Evolutionary conservation across 2,797 vertebrate genomes (phyloP).

Genomic region (Menidia menidia): DNA sequence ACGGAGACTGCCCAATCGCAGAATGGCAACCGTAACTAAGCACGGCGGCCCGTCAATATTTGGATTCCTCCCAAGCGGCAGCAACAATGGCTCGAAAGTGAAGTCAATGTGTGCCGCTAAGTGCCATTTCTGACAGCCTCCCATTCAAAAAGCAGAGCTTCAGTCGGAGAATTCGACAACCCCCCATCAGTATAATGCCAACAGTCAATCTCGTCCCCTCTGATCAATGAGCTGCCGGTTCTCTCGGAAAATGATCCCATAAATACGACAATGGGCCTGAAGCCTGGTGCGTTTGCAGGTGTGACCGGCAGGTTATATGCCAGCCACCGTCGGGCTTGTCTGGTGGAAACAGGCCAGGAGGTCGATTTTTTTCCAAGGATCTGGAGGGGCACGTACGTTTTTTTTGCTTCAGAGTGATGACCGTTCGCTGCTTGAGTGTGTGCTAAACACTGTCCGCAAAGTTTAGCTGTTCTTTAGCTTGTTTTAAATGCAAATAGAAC

Average conservation of each 20-base stretch:
- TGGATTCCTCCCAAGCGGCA: no score
- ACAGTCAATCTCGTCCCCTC: not conserved
- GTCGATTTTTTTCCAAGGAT: conserved; percentile 1
- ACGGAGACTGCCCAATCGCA: not conserved
- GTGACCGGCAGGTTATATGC: not conserved
- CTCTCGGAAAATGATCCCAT: not conserved
- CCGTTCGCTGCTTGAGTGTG: not conserved
- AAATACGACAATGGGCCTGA: not conserved
- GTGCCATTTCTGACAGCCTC: not conserved
- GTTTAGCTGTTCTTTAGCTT: not conserved
- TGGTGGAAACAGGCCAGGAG: conserved; percentile 3
- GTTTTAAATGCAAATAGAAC: no score
- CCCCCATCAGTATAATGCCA: not conserved
- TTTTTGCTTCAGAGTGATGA: not conserved
- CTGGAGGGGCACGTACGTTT: not conserved
- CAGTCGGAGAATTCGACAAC: not conserved
- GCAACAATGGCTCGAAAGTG: no score
- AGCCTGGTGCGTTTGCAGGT: not conserved
- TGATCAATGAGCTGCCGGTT: not conserved
- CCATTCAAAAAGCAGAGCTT: not conserved
- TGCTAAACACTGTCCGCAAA: not conserved
- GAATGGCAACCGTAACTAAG: not conserved
- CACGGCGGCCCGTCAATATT: not conserved
- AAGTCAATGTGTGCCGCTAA: no score
- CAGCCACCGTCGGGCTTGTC: conserved; percentile 1